Conservation (phyloP, 2,888 invertebrate genomes). For the Morpho helenor region DNA sequence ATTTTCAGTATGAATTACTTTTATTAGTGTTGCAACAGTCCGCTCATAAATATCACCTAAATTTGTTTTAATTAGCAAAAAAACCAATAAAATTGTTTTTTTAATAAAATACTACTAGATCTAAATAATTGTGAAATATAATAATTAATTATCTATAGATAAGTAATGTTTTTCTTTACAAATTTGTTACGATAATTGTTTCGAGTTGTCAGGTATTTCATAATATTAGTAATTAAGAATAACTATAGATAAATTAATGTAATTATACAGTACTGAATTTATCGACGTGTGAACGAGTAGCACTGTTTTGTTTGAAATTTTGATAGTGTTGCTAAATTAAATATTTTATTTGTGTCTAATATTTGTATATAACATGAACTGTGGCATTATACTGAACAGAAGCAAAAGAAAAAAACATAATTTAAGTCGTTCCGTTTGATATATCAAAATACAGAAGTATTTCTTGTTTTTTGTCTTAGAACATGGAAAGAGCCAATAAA, state of each 20-base stretch:
- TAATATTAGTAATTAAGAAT: constrained; percentile 14
- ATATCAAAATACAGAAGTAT: too few relatives aligned
- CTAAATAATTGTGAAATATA: constrained; percentile 9
- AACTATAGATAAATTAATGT: constrained; percentile 20
- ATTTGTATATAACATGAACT: too few relatives aligned
- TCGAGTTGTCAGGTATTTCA: constrained; percentile 18
- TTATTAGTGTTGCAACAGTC: neutral
- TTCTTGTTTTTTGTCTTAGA: too few relatives aligned
- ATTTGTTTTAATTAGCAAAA: neutral
- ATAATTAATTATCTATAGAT: constrained; percentile 11
- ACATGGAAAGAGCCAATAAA: too few relatives aligned
- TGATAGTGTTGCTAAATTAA: constrained; percentile 39
- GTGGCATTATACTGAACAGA: too few relatives aligned
- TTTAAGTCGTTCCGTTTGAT: too few relatives aligned
- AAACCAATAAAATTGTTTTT: too few relatives aligned
- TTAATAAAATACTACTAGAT: constrained; percentile 7
- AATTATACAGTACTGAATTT: constrained; percentile 41
- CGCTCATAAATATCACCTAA: neutral
- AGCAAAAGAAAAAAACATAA: too few relatives aligned
- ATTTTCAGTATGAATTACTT: neutral
- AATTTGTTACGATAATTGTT: constrained; percentile 20
- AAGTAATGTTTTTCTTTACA: constrained; percentile 14
- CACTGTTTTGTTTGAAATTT: constrained; percentile 43
- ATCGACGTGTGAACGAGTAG: constrained; percentile 47
- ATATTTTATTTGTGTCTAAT: constrained; percentile 27